These are phyloP conservation scores for Aleiodes sp. DNA, from an alignment of 1,140 invertebrate species.

Conservation along the genomic window DNA sequence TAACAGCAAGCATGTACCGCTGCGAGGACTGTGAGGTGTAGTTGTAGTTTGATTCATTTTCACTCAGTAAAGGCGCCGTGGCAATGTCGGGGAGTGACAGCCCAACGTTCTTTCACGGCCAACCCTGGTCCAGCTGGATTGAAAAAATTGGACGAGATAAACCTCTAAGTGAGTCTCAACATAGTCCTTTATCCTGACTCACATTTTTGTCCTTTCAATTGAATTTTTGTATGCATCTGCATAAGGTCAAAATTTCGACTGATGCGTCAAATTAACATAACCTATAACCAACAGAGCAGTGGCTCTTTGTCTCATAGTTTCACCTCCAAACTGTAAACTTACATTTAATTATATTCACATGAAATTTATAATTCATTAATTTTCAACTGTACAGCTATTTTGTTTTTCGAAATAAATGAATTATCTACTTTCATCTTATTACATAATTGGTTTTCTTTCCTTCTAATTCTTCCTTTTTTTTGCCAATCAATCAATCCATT, in stretches of 20 bases:
- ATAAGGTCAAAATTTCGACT: not conserved
- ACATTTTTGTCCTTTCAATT: not conserved
- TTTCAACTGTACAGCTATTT: too few species aligned
- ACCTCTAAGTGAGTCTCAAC: slow-evolving; percentile 58
- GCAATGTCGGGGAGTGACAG: slow-evolving; percentile 66
- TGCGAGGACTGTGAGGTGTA: too few species aligned
- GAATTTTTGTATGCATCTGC: not conserved
- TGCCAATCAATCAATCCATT: too few species aligned
- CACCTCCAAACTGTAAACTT: not conserved
- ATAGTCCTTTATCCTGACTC: not conserved
- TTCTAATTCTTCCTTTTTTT: too few species aligned
- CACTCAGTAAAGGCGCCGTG: slow-evolving; percentile 50
- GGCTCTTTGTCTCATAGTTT: slow-evolving; percentile 17
- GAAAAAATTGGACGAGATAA: slow-evolving; percentile 64
- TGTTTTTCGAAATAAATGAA: too few species aligned
- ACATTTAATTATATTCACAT: not conserved
- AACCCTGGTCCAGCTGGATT: slow-evolving; percentile 66
- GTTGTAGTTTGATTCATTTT: slow-evolving; percentile 42
- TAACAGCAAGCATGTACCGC: too few species aligned
- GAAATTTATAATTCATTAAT: too few species aligned
- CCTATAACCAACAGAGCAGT: slow-evolving; percentile 24
- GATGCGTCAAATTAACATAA: slow-evolving; percentile 39
- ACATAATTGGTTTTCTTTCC: too few species aligned
- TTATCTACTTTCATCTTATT: not conserved
- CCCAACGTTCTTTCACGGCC: slow-evolving; percentile 66